phyloP scores from a whole-genome alignment of 2,888 invertebrate species.

The Steinernema scapterisci region DNA sequence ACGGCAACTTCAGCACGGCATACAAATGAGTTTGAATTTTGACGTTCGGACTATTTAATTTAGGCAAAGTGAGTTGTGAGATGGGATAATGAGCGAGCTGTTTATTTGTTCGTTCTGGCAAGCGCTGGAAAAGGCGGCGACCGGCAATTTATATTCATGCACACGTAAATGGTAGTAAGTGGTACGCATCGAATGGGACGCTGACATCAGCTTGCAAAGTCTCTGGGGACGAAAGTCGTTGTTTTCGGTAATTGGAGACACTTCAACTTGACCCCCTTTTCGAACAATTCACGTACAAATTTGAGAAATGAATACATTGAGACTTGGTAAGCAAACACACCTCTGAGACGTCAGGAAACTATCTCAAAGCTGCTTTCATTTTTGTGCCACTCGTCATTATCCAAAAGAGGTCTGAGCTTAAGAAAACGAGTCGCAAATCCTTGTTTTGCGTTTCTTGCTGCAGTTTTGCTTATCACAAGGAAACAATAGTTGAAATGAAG shows the following conservation, averaged over 20 bases:
- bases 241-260: conserved; percentile 13
- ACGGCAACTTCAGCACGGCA: background rate
- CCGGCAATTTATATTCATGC: conserved; percentile 26
- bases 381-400: too few relatives aligned
- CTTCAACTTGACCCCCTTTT: too few relatives aligned
- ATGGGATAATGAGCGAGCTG: conserved; percentile 2
- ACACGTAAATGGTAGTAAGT: conserved; percentile 31
- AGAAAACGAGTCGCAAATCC: too few relatives aligned
- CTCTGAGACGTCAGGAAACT: too few relatives aligned
- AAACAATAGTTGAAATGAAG: too few relatives aligned
- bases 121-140: background rate
- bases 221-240: background rate
- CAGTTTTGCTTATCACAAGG: too few relatives aligned
- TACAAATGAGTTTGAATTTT: background rate
- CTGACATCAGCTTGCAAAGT: background rate
- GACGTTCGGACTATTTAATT: conserved; percentile 12
- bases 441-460: too few relatives aligned
- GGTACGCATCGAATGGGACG: background rate
- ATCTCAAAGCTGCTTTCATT: too few relatives aligned
- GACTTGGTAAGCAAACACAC: too few relatives aligned
- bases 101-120: background rate
- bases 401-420: too few relatives aligned
- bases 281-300: too few relatives aligned
- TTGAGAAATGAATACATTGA: too few relatives aligned
- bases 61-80: conserved; percentile 20